Percentiles rank a stretch among this genome's conserved stretches.
phyloP scores from a whole-genome alignment of 64 coral and sea anemone genomes.

The Anthopleura sola region DNA sequence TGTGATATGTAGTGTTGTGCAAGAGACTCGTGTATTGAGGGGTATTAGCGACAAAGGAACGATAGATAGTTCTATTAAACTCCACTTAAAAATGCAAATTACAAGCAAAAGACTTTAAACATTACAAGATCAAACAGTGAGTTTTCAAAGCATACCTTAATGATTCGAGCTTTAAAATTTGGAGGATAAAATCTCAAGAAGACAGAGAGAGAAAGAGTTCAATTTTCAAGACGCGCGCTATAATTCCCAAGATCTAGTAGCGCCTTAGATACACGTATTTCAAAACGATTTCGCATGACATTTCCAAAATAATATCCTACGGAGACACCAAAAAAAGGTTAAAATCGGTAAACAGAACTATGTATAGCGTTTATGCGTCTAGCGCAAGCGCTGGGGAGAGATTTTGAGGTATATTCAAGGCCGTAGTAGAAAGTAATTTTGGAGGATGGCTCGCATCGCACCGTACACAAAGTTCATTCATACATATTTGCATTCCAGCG shows the following conservation, averaged over 20 bases:
- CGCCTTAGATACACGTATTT: too few relatives aligned
- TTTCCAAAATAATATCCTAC: too few relatives aligned
- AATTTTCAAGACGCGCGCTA: neutral
- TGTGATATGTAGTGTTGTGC: neutral
- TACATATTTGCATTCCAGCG: neutral
- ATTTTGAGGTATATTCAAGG: neutral
- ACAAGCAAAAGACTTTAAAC: neutral
- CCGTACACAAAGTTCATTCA: neutral
- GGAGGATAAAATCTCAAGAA: neutral
- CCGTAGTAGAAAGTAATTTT: neutral
- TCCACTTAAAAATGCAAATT: conserved; percentile 2
- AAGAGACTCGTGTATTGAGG: neutral
- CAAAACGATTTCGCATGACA: too few relatives aligned
- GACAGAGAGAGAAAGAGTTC: neutral
- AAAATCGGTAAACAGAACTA: neutral
- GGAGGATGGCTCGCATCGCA: neutral
- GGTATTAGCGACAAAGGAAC: neutral
- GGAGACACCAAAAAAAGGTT: too few relatives aligned
- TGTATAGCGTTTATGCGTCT: neutral
- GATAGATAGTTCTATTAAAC: neutral
- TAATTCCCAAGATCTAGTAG: too few relatives aligned
- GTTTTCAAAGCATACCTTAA: neutral
- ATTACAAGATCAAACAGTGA: conserved; percentile 2
- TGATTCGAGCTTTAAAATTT: neutral
- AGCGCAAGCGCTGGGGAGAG: neutral